Base-by-base conservation (phyloP, 2,888 invertebrate genomes). In the Patella caerulea region DNA sequence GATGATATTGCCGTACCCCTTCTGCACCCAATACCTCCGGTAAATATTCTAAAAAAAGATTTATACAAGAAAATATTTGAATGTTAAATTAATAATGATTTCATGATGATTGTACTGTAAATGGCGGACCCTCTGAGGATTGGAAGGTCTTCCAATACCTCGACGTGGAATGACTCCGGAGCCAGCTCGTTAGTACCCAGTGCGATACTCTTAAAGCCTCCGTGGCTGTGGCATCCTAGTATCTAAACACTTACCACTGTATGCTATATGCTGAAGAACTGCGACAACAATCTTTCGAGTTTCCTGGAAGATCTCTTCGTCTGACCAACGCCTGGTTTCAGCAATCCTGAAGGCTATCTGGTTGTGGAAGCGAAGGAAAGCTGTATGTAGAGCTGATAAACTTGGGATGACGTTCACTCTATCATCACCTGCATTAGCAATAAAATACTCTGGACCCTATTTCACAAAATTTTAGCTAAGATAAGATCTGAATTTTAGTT, bases 331-430 rank as follows among this genome's bases (percentile, higher is more conserved):
- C n/a, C 80, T 75, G 3, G 59, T 15, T 2, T 19, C 7, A 24
- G 72, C 70, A 29, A 85, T 72, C 19, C 29, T 71, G 0, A n/a
- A 53, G 3, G 81, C 82, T 2, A 85, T 34, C 53, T 78, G 74
- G 74, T 85, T 85, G 74, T 85, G 85, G 59, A 83, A 82, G n/a
- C 85, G 74, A 12, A 80, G 12, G 72, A 83, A 85, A 29, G 84
- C 54, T 17, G 83, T 83, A 65, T 85, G 85, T 17, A 83, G 19
- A 29, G 81, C 80, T 19, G 76, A 70, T 45, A 85, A 74, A 0
- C 82, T 83, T 0, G 82, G 81, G 52, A 77, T 75, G 54, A 80
- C 84, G 72, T 83, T 82, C 3, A 80, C 83, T 17, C 85, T 74
- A 19, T 19, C 17, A 69, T 85, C 85, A 52, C 85, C 83, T 83